phyloP scores from a whole-genome alignment of 2,113 vertebrate species.

The Collichthys lucidus region DNA sequence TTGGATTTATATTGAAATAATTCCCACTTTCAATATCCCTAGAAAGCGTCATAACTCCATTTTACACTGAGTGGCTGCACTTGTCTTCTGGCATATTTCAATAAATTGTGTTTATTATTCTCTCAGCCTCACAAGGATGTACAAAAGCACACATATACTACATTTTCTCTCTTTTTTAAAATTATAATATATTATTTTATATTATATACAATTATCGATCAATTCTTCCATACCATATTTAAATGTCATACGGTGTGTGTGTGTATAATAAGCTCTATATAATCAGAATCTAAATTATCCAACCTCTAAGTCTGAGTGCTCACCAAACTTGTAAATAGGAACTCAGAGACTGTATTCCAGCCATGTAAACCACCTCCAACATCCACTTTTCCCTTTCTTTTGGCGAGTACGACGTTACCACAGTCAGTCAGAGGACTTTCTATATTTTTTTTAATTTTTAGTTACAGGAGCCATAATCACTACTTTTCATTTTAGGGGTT shows the following conservation, averaged over 20 bases:
- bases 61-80: slow-evolving; percentile 15
- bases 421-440: slow-evolving; percentile 30
- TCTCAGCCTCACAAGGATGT: slow-evolving; percentile 2
- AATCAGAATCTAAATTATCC: slow-evolving; percentile 18
- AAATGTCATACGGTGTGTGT: not conserved
- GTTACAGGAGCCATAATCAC: slow-evolving; percentile 40
- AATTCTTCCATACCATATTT: not conserved
- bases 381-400: slow-evolving; percentile 27
- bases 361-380: slow-evolving; percentile 32
- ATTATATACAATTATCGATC: slow-evolving; percentile 13
- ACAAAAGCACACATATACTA: not conserved
- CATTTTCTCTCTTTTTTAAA: not conserved
- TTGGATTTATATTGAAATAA: slow-evolving; percentile 41
- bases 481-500: slow-evolving; percentile 28
- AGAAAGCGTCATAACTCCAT: slow-evolving; percentile 42
- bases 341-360: slow-evolving; percentile 73
- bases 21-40: slow-evolving; percentile 29
- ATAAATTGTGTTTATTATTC: slow-evolving; percentile 50
- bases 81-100: slow-evolving; percentile 13
- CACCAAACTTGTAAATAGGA: slow-evolving; percentile 79
- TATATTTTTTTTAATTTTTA: slow-evolving; percentile 39
- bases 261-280: not conserved
- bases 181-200: slow-evolving; percentile 52
- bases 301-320: slow-evolving; percentile 59
- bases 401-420: slow-evolving; percentile 22